A percentile compares a stretch with the other conserved stretches of the same genome.
phyloP scores from a whole-genome alignment of 1,140 invertebrate species.

The Adoxophyes honmai region DNA sequence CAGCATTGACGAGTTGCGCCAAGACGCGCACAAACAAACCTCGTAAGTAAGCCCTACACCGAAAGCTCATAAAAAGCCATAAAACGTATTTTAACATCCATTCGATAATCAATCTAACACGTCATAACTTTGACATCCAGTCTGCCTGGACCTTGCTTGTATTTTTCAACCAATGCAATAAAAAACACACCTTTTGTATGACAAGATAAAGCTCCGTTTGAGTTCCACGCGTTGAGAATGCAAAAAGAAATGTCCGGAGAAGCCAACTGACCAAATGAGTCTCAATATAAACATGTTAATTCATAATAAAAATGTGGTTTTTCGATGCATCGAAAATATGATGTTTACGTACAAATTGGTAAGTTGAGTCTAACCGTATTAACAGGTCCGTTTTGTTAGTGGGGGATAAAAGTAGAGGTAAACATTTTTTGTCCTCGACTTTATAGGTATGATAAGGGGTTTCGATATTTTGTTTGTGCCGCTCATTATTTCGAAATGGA shows the following conservation, averaged over 20 bases:
- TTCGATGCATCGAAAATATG: constrained; percentile 38
- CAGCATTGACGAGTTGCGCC: constrained; percentile 11
- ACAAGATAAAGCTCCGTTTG: constrained; percentile 26
- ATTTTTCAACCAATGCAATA: constrained; percentile 23
- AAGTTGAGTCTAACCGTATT: constrained; percentile 40
- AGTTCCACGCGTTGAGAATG: constrained; percentile 7
- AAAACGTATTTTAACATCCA: constrained; percentile 78
- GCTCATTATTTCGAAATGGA: too few relatives aligned
- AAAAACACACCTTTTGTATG: constrained; percentile 28
- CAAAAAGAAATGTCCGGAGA: constrained; percentile 50
- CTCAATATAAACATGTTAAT: constrained; percentile 73
- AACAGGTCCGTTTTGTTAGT: constrained; percentile 34
- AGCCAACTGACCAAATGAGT: constrained; percentile 63
- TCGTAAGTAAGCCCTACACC: constrained; percentile 57
- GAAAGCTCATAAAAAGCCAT: constrained; percentile 67
- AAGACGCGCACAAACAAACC: constrained; percentile 55
- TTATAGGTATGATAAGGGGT: background rate
- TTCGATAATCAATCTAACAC: constrained; percentile 78
- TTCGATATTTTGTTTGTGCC: too few relatives aligned
- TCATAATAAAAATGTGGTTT: constrained; percentile 65
- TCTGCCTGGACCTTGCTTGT: constrained; percentile 50
- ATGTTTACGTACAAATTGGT: constrained; percentile 64
- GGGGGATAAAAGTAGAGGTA: constrained; percentile 30
- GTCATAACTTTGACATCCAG: constrained; percentile 77
- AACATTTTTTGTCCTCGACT: constrained; percentile 5